These are phyloP conservation scores for Zonitis immaculata DNA, from an alignment of 2,888 invertebrate genomes.

Conservation along the genomic window DNA sequence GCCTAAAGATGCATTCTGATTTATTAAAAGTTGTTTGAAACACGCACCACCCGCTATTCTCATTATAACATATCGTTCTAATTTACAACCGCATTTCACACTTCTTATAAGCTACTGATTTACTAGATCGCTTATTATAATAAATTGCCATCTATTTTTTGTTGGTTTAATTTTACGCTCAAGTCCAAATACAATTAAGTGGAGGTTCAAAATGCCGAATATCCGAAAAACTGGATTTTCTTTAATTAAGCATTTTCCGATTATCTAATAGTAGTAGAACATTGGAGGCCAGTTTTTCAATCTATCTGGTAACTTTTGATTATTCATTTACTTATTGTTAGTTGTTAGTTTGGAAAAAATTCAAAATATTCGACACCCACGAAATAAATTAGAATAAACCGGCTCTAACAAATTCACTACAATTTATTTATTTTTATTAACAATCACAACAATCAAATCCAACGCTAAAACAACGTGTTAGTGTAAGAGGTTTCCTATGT, in stretches of 20 bases:
- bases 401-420: constrained; percentile 3
- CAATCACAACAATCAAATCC: constrained; percentile 5
- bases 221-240: too few relatives aligned
- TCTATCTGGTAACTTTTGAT: too few relatives aligned
- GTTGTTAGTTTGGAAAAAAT: not conserved
- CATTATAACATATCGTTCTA: constrained; percentile 28
- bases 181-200: too few relatives aligned
- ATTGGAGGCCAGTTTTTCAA: too few relatives aligned
- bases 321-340: too few relatives aligned
- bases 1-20: constrained; percentile 21
- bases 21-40: constrained; percentile 24
- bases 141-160: too few relatives aligned
- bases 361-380: constrained; percentile 6
- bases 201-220: too few relatives aligned
- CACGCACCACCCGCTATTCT: constrained; percentile 31
- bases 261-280: too few relatives aligned
- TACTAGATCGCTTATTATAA: constrained; percentile 10
- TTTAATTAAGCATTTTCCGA: too few relatives aligned
- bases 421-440: constrained; percentile 3
- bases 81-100: constrained; percentile 25
- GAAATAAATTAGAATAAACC: constrained; percentile 11
- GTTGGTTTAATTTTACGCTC: too few relatives aligned
- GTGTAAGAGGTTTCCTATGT: constrained; percentile 14
- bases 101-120: constrained; percentile 19
- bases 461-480: not conserved